Percentiles rank a stretch among this genome's conserved stretches.
phyloP scores from a whole-genome alignment of 2,888 invertebrate genomes.

The Ophioninae sp. region DNA sequence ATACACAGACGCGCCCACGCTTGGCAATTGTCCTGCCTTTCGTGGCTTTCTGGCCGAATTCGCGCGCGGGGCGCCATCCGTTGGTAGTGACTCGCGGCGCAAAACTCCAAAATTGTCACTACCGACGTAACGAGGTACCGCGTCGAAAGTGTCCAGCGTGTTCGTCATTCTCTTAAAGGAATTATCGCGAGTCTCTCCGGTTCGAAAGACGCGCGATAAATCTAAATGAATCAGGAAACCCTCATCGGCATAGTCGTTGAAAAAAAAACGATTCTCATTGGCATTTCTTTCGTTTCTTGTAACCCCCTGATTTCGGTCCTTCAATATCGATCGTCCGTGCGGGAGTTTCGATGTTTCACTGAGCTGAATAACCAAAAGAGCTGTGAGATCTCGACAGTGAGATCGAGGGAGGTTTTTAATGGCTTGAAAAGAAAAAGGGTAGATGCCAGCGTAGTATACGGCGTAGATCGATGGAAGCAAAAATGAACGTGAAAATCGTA shows the following conservation, averaged over 20 bases:
- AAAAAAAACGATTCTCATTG: slow-evolving; percentile 2
- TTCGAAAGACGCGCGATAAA: neutral
- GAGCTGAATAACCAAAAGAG: slow-evolving; percentile 30
- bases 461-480: slow-evolving; percentile 21
- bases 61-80: no score
- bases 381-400: slow-evolving; percentile 13
- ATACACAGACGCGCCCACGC: no score
- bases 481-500: slow-evolving; percentile 67
- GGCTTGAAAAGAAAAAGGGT: neutral
- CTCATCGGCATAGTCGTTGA: neutral
- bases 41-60: no score
- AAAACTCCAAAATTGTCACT: no score
- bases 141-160: no score
- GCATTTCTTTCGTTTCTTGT: neutral
- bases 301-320: slow-evolving; percentile 29
- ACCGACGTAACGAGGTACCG: no score
- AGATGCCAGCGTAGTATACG: neutral
- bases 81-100: no score
- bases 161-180: no score
- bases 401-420: slow-evolving; percentile 12
- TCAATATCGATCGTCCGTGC: slow-evolving; percentile 24
- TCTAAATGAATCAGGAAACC: neutral
- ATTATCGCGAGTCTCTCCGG: neutral
- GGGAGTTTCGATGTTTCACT: slow-evolving; percentile 36
- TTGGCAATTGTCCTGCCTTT: no score